Evolutionary conservation across 2,888 invertebrate genomes (phyloP), one percentile per base, ranked within the genome.

Genomic region (Microplitis deprimator): DNA sequence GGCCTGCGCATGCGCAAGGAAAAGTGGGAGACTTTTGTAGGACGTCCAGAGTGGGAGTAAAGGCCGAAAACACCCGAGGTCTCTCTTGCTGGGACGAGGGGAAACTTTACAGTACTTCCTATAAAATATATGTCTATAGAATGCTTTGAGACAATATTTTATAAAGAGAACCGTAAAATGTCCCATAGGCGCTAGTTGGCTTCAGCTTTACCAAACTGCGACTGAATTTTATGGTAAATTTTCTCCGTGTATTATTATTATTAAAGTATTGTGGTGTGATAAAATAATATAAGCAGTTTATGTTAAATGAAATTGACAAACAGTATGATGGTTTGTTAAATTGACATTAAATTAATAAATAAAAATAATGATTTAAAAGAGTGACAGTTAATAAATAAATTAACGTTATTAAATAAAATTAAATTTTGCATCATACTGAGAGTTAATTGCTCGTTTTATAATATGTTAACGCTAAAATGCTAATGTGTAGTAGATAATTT

Each of bases 401-500:
- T 16, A 20, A 17, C 65, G n/a, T 13, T 70, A 8, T 8, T 62
- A 59, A 17, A n/a, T 65, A 41, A 62, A 73, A 40, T 77, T 60
- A 17, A 59, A 10, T 29, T 40, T 41, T 71, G 76, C 77, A 79
- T 85, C 86, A 81, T 82, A 83, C 83, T 85, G 83, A 68, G 71
- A 80, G 82, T 82, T 83, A 84, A 74, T 81, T 74, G 77, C 77
- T 80, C 81, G 81, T 40, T 64, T 41, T 41, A 10, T 70, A 81
- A 79, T 77, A 82, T 82, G 84, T 82, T 84, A 80, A 82, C 81
- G 83, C 84, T 84, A 83, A 84, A 82, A 82, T 82, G 85, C 85
- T 85, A 81, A 82, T 86, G 86, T 86, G 85, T 85, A 79, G 85
- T 85, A 85, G 85, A 84, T 64, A 64, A 20, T 17, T 62, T 59